Evolutionary conservation across 2,888 invertebrate species (phyloP), one percentile per base, ranked within the genome.

Genomic region (Tortrix viridana): DNA sequence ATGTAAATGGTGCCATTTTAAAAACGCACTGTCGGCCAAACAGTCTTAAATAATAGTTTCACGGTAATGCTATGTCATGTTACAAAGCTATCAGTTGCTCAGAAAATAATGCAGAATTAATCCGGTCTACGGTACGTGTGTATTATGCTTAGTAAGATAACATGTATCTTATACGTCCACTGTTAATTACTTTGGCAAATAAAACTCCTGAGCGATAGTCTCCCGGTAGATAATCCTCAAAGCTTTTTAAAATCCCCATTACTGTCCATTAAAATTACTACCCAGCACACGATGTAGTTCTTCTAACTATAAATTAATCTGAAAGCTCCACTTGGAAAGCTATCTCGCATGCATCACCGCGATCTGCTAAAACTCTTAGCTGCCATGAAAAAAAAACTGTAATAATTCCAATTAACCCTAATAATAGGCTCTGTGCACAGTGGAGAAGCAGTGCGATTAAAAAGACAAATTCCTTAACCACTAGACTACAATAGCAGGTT

Each of bases 321-420:
- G 82, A 86, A 81, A 88, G 85, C 85, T 77, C 76, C 81, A 80
- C 82, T 82, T 67, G 74, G 74, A 73, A 75, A 81, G 75, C 80
- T 84, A 85, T 85, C 82, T 81, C 73, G 77, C 75, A 77, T 73
- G 82, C 85, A 85, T 84, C 86, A 82, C 81, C 79, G 79, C 81
- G 74, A 82, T 85, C 85, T 80, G 86, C 85, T 86, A 85, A 86
- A 86, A 88, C 80, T 85, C 80, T 80, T 84, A 82, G 84, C 76
- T 82, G 82, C 81, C 69, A 75, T 81, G 79, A 86, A 91, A 88
- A 86, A 87, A 85, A 85, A 80, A 32, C 84, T 84, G 84, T 88
- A 89, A 90, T 90, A 86, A 90, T 92, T 89, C 88, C 90, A 91
- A 92, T 91, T 90, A 91, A 88, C 86, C 89, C 85, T 91, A 91